Evolutionary conservation across 30 jellyfish, hydroid and myxozoan species (phyloP).

Genomic region (Aurelia coerulea): DNA sequence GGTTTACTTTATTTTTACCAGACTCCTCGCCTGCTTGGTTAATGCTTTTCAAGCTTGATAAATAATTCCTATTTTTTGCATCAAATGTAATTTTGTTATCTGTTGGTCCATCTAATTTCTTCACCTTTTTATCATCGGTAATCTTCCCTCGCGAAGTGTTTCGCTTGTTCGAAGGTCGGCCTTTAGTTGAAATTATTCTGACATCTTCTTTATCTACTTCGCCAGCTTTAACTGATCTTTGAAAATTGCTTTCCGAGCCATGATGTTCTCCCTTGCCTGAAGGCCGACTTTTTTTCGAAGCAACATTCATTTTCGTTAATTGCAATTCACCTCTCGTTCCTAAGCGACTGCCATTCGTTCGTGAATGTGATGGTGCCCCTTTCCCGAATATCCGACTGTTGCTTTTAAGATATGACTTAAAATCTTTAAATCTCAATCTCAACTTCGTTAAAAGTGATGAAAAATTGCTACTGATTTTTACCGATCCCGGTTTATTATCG

Average conservation of each 20-base stretch:
- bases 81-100: background rate
- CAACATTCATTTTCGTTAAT: no score
- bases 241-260: no score
- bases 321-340: background rate
- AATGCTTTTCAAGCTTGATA: background rate
- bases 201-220: no score
- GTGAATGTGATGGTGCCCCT: background rate
- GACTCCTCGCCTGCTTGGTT: background rate
- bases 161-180: background rate
- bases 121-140: background rate
- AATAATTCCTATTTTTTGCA: background rate
- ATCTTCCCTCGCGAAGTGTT: background rate
- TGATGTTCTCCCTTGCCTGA: no score
- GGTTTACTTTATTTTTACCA: background rate
- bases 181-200: no score
- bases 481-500: background rate
- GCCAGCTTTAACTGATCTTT: no score
- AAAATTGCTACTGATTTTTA: conserved; percentile 10
- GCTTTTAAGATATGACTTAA: conserved; percentile 18
- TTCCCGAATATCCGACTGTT: conserved; percentile 34
- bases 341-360: background rate
- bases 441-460: conserved; percentile 13
- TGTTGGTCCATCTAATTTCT: background rate
- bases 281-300: no score
- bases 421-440: conserved; percentile 21